Percentiles rank a stretch among this genome's conserved stretches.
phyloP scores from a whole-genome alignment of 1,140 invertebrate species.

The Branchinecta lindahli region DNA sequence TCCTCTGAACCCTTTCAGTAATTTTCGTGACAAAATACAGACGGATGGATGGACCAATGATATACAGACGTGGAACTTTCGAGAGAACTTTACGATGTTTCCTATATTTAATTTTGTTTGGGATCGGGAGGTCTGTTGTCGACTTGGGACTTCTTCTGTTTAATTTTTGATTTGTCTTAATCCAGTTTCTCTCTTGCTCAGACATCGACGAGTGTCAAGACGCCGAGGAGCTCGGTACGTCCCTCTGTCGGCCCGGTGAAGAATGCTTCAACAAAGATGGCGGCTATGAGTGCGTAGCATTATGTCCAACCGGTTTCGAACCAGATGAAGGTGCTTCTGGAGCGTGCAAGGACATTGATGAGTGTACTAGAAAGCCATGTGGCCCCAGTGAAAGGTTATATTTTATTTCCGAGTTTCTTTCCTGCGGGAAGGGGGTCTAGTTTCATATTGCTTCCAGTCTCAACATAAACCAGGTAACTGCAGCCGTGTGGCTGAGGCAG shows the following conservation, averaged over 20 bases:
- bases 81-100: too few relatives aligned
- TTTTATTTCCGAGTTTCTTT: neutral
- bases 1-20: too few relatives aligned
- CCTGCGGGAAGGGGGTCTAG: neutral
- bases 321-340: conserved; percentile 15
- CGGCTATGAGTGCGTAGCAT: conserved; percentile 21
- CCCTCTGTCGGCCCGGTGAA: conserved; percentile 29
- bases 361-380: conserved; percentile 19
- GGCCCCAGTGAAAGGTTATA: conserved; percentile 19
- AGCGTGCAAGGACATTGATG: conserved; percentile 22
- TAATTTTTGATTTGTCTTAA: too few relatives aligned
- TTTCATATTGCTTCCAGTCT: too few relatives aligned
- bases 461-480: too few relatives aligned
- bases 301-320: conserved; percentile 19
- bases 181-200: neutral
- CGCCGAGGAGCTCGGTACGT: conserved; percentile 17
- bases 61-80: too few relatives aligned
- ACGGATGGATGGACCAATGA: too few relatives aligned
- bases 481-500: too few relatives aligned
- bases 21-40: too few relatives aligned
- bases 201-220: conserved; percentile 40
- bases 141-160: too few relatives aligned
- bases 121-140: too few relatives aligned
- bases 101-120: too few relatives aligned
- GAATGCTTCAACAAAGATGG: conserved; percentile 24